phyloP scores from a whole-genome alignment of 2,888 invertebrate genomes.

The Sinelater perroti region DNA sequence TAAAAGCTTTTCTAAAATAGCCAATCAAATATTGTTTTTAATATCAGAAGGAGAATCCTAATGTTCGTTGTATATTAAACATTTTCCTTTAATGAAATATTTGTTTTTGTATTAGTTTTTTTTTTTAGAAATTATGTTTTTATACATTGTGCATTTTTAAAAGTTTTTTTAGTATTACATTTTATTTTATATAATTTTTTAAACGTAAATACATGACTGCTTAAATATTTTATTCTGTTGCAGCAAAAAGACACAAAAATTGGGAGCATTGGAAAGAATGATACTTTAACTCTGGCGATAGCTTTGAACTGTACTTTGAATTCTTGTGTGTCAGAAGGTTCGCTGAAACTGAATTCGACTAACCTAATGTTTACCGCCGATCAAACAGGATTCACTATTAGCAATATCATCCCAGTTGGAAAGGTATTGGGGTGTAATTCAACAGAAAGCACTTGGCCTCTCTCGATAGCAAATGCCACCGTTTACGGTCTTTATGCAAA shows the following conservation, averaged over 20 bases:
- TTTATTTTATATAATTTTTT: neutral
- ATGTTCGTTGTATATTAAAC: too few relatives aligned
- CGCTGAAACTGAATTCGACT: constrained; percentile 15
- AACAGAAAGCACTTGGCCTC: constrained; percentile 8
- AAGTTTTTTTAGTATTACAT: neutral
- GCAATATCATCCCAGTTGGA: constrained; percentile 11
- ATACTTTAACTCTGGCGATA: constrained; percentile 30
- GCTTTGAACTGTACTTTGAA: constrained; percentile 19
- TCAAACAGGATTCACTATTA: constrained; percentile 11
- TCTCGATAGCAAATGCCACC: constrained; percentile 13
- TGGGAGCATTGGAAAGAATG: constrained; percentile 1
- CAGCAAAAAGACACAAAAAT: constrained; percentile 3
- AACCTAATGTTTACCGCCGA: constrained; percentile 24
- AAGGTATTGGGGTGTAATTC: constrained; percentile 20
- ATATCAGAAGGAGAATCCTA: too few relatives aligned
- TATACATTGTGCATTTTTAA: too few relatives aligned
- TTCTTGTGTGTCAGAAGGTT: constrained; percentile 18
- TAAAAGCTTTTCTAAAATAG: too few relatives aligned
- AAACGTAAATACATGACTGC: too few relatives aligned
- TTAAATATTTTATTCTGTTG: constrained; percentile 14
- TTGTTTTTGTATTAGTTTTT: too few relatives aligned
- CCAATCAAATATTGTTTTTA: too few relatives aligned
- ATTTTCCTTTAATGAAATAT: too few relatives aligned
- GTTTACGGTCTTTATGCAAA: constrained; percentile 28
- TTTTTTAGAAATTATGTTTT: too few relatives aligned